These are phyloP conservation scores for Zaprionus africanus DNA, from an alignment of 1,140 invertebrate genomes.

Conservation along the genomic window DNA sequence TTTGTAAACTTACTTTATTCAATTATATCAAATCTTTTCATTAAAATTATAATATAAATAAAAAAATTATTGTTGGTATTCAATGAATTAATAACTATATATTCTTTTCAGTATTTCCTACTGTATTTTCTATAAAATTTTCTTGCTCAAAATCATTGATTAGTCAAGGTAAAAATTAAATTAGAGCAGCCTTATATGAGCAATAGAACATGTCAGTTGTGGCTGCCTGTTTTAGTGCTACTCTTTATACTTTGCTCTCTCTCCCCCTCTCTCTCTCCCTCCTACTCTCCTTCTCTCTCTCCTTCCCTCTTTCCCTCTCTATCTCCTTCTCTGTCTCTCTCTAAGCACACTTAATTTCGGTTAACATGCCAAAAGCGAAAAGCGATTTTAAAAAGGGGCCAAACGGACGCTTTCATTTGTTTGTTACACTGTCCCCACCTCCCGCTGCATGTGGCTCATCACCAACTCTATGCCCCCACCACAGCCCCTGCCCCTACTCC, in stretches of 20 bases:
- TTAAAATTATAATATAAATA: too few species aligned
- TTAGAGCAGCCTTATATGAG: background rate
- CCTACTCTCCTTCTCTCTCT: background rate
- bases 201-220: background rate
- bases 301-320: background rate
- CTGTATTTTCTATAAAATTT: background rate
- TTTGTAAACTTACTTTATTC: too few species aligned
- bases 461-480: background rate
- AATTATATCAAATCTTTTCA: too few species aligned
- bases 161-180: background rate
- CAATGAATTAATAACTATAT: too few species aligned
- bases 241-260: background rate
- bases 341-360: constrained; percentile 55
- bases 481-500: background rate
- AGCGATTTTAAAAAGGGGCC: constrained; percentile 42
- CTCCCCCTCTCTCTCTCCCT: background rate
- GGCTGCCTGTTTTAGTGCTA: background rate
- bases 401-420: constrained; percentile 25
- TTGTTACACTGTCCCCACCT: background rate
- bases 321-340: background rate
- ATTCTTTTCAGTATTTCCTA: too few species aligned
- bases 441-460: constrained; percentile 1
- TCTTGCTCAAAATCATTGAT: background rate
- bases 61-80: too few species aligned
- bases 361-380: constrained; percentile 46